Conservation (phyloP, 2,888 invertebrate genomes). For the Noctua janthe region DNA sequence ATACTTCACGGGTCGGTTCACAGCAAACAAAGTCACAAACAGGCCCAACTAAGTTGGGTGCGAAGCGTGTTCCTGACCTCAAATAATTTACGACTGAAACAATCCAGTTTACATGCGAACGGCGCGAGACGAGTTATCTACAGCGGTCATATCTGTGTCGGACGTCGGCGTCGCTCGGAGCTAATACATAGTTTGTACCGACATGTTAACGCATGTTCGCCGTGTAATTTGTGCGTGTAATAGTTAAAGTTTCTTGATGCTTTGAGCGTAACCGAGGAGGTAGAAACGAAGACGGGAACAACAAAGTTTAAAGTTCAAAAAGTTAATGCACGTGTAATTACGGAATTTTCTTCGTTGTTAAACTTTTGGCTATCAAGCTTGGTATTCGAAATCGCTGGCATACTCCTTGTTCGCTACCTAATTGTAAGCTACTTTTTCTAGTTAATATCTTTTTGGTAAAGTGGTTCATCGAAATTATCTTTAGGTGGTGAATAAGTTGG, state of each 20-base stretch:
- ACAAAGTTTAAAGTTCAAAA: conserved; percentile 62
- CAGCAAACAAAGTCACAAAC: conserved; percentile 81
- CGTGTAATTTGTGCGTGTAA: conserved; percentile 82
- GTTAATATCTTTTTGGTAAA: conserved; percentile 49
- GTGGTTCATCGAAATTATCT: conserved; percentile 59
- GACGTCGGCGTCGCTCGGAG: conserved; percentile 82
- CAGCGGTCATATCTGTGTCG: conserved; percentile 83
- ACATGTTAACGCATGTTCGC: conserved; percentile 78
- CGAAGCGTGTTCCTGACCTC: conserved; percentile 82
- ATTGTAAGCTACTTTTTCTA: conserved; percentile 47
- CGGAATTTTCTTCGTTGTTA: conserved; percentile 49
- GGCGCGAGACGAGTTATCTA: conserved; percentile 79
- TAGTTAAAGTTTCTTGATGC: conserved; percentile 77
- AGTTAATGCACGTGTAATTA: conserved; percentile 63
- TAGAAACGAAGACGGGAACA: conserved; percentile 61
- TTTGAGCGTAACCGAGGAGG: conserved; percentile 74
- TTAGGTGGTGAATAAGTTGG: conserved; percentile 54
- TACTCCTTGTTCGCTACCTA: conserved; percentile 40
- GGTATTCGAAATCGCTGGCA: conserved; percentile 48
- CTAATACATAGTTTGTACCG: conserved; percentile 70
- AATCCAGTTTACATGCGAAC: conserved; percentile 81
- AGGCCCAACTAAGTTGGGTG: conserved; percentile 78
- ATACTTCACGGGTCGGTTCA: conserved; percentile 76
- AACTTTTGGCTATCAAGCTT: conserved; percentile 56
- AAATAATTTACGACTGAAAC: conserved; percentile 86